Evolutionary conservation across 2,888 invertebrate genomes (phyloP).

Genomic region (Lathronympha strigana): DNA sequence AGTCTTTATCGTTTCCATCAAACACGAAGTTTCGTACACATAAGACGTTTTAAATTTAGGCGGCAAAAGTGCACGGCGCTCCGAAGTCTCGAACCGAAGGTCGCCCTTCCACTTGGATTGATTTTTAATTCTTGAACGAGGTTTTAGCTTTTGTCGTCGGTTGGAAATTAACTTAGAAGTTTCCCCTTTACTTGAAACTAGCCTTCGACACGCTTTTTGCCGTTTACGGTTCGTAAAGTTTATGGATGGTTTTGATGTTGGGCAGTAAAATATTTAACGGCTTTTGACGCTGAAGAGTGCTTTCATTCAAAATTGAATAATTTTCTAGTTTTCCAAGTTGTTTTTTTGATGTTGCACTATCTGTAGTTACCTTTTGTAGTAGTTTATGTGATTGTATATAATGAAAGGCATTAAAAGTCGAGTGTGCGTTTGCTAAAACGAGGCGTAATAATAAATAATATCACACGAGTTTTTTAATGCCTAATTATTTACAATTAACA

Average conservation of each 20-base stretch:
- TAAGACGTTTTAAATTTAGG: constrained; percentile 3
- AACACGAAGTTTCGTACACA: neutral
- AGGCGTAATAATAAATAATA: too few species aligned
- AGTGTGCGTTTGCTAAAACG: too few species aligned
- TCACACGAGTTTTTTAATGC: too few species aligned
- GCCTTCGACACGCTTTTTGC: constrained; percentile 23
- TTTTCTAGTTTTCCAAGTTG: neutral
- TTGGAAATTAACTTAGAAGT: constrained; percentile 72
- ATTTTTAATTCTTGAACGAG: constrained; percentile 75
- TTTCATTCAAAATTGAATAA: neutral
- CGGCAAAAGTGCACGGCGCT: constrained; percentile 68
- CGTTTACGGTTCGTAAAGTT: constrained; percentile 16
- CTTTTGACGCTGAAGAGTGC: neutral
- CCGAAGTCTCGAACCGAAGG: constrained; percentile 66
- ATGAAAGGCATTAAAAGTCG: too few species aligned
- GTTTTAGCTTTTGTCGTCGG: constrained; percentile 73
- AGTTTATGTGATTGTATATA: too few species aligned
- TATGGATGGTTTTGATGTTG: constrained; percentile 19
- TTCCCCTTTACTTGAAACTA: constrained; percentile 56
- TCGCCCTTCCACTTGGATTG: constrained; percentile 78
- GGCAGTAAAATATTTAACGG: constrained; percentile 10
- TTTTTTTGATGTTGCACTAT: neutral
- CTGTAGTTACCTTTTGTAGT: too few species aligned
- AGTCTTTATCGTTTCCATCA: neutral
- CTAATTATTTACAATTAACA: too few species aligned